Evolutionary conservation across 2,888 invertebrate species (phyloP), one percentile per base, ranked within the genome.

Genomic region (Elmis aenea): DNA sequence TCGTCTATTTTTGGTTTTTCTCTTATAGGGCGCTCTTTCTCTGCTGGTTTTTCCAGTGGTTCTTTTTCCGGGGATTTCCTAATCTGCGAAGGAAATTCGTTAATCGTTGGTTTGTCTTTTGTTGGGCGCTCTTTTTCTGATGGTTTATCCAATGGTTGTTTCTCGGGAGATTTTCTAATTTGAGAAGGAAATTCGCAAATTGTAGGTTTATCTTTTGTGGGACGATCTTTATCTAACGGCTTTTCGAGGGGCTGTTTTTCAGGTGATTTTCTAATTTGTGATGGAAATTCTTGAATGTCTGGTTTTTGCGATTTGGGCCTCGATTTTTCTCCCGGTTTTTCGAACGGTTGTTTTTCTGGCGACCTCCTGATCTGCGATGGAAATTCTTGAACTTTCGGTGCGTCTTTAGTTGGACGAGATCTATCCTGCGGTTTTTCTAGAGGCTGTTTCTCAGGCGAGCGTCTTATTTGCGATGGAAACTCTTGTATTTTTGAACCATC

Each of bases 121-220:
- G 9, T 15, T n/a, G n/a, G 13, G 12, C 9, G 18, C 5, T 24
- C 29, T 12, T 26, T 29, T 10, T 13, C 31, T 25, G 10, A 26
- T 27, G 9, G 9, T 22, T 24, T 35, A 2, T 11, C 11, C 3
- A 26, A 13, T n/a, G 26, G 28, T 18, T 29, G 16, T 9, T 30
- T 36, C 13, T 41, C 28, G n/a, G 41, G 34, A 13, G 31, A 20
- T 23, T 29, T 11, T 34, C 36, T 21, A 13, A 31, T 27, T 37
- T 54, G 55, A 13, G 52, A 46, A 4, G 57, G 54, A 36, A 52
- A 54, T 36, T 57, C 55, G 6, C 38, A 33, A 23, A 52, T 34
- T 26, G 29, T 32, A 35, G 38, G 50, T 5, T 28, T 20, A 12
- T 45, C 32, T 26, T 41, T 38, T 34, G 20, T 31, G 22, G 39